These are phyloP conservation scores for Cercocebus atys DNA, from an alignment of 2,113 vertebrate genomes.

Conservation along the genomic window DNA sequence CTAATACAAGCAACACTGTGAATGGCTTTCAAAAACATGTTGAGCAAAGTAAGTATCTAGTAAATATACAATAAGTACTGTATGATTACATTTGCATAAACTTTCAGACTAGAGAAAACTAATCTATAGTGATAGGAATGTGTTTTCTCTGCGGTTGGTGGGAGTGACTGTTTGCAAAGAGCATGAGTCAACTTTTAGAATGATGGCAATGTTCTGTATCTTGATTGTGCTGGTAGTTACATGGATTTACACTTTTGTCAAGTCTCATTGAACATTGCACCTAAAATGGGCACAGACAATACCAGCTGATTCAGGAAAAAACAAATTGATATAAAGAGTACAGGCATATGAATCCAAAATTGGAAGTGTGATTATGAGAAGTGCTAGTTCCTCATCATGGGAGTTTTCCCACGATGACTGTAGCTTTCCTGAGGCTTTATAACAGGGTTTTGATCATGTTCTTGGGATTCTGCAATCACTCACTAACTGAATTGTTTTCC, in stretches of 20 bases:
- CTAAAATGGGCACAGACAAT: neutral
- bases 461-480: neutral
- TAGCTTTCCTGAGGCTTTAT: neutral
- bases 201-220: neutral
- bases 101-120: neutral
- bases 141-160: neutral
- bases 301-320: neutral
- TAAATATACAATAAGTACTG: neutral
- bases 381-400: neutral
- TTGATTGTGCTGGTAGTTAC: neutral
- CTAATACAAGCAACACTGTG: neutral
- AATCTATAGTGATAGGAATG: neutral
- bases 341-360: neutral
- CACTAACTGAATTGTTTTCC: neutral
- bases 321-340: neutral
- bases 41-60: neutral
- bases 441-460: neutral
- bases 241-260: neutral
- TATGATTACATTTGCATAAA: neutral
- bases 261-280: neutral
- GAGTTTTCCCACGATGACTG: neutral
- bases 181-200: neutral
- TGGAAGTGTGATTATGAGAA: neutral
- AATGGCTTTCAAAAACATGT: neutral
- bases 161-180: neutral